These are phyloP conservation scores for Trachops cirrhosus DNA, from an alignment of 2,797 vertebrate genomes.

Conservation along the genomic window DNA sequence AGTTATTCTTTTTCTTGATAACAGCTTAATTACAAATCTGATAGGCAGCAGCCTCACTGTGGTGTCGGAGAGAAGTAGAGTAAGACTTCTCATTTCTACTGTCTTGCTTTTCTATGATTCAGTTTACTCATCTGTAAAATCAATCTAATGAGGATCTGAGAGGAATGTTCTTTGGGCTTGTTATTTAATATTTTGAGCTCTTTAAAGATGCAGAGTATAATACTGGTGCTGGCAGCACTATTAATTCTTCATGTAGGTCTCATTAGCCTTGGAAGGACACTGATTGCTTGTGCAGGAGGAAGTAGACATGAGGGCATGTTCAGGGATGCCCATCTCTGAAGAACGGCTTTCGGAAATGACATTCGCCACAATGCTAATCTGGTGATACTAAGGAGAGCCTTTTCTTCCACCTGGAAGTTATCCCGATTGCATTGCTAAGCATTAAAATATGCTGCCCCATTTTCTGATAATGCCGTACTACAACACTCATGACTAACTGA, in stretches of 20 bases:
- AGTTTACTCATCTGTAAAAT: constrained; percentile 59
- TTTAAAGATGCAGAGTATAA: constrained; percentile 37
- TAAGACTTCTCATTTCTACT: constrained; percentile 22
- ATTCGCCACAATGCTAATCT: neutral
- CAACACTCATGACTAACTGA: constrained; percentile 30
- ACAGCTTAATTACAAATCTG: constrained; percentile 47
- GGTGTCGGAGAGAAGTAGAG: neutral
- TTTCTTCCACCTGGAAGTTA: constrained; percentile 38
- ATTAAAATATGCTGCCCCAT: neutral
- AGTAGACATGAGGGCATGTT: constrained; percentile 30
- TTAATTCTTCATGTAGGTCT: constrained; percentile 44
- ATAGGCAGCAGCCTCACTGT: neutral
- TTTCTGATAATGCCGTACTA: constrained; percentile 55
- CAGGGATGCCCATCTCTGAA: neutral
- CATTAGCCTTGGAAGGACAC: neutral
- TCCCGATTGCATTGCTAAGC: constrained; percentile 40
- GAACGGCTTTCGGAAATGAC: neutral
- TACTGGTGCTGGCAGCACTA: neutral
- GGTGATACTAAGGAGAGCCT: neutral
- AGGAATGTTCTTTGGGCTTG: constrained; percentile 32
- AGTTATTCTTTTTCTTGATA: constrained; percentile 34
- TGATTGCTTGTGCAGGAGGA: constrained; percentile 1
- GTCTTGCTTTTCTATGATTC: neutral
- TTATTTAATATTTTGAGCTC: constrained; percentile 59
- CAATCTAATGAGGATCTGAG: constrained; percentile 19